These are phyloP conservation scores for Valencia hispanica DNA, from an alignment of 2,797 vertebrate genomes.

Conservation along the genomic window DNA sequence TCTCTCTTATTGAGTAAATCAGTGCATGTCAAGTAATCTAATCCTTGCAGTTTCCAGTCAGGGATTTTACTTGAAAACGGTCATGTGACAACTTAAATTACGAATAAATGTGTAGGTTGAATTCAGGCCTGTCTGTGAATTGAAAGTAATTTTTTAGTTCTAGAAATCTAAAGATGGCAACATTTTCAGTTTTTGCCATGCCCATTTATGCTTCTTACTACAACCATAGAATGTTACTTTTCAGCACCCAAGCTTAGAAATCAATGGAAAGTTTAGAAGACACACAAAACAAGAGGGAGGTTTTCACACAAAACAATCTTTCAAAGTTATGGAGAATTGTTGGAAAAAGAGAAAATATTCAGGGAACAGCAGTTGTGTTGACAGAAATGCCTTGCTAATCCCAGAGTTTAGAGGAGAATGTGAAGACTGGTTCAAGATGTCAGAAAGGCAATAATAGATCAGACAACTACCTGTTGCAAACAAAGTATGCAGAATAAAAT, in stretches of 20 bases:
- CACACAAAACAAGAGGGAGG: no score
- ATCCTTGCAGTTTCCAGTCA: constrained; percentile 9
- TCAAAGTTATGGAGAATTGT: no score
- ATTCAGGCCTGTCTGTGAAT: not conserved
- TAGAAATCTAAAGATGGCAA: not conserved
- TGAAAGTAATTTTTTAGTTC: not conserved
- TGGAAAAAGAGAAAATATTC: no score
- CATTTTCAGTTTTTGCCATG: not conserved
- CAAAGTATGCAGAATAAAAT: not conserved
- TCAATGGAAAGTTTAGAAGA: not conserved
- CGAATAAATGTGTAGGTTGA: not conserved
- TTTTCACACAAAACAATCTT: not conserved
- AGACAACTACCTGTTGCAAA: not conserved
- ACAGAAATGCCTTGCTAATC: not conserved
- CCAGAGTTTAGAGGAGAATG: not conserved
- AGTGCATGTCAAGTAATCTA: constrained; percentile 8
- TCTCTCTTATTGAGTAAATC: constrained; percentile 11
- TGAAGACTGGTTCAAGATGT: not conserved
- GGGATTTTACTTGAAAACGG: constrained; percentile 5
- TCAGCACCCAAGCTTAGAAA: not conserved
- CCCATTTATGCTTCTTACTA: not conserved
- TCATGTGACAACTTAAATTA: not conserved
- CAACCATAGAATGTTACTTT: not conserved
- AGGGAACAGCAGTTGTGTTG: not conserved
- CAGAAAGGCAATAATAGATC: no score